These are phyloP conservation scores for Galagoides demidoff DNA, from an alignment of 2,797 vertebrate genomes.

Conservation along the genomic window DNA sequence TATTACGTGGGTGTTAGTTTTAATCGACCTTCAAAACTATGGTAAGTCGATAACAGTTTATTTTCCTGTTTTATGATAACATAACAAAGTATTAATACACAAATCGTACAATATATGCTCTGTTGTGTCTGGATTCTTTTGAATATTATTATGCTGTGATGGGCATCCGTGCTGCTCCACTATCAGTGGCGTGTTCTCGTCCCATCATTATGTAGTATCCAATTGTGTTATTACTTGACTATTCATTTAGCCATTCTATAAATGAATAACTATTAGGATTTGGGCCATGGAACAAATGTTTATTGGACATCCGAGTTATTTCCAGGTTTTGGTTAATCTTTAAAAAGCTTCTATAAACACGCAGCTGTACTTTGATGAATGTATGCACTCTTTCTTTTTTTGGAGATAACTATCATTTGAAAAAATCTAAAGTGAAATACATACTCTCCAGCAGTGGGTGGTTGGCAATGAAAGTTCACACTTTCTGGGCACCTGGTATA, in stretches of 20 bases:
- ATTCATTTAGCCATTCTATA: not conserved
- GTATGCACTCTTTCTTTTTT: not conserved
- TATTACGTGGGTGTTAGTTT: not conserved
- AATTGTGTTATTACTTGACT: not conserved
- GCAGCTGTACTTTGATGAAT: not conserved
- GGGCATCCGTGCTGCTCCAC: not conserved
- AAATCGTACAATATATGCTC: accelerated
- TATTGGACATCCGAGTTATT: not conserved
- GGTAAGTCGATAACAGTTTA: not conserved
- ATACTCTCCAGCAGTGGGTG: not conserved
- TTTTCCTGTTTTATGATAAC: not conserved
- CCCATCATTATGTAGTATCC: not conserved
- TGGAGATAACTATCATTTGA: not conserved
- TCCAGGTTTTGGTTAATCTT: not conserved
- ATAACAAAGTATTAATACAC: not conserved
- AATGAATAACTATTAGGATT: not conserved
- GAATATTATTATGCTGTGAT: not conserved
- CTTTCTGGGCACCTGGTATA: too few relatives aligned
- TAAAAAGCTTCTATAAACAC: not conserved
- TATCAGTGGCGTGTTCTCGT: not conserved
- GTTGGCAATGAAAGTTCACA: not conserved
- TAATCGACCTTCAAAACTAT: not conserved
- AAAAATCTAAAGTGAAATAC: not conserved
- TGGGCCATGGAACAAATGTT: not conserved
- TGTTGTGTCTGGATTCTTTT: not conserved